A percentile compares a stretch with the other conserved stretches of the same genome.
phyloP scores from a whole-genome alignment of 1,140 invertebrate species.

The Caerostris darwini region DNA sequence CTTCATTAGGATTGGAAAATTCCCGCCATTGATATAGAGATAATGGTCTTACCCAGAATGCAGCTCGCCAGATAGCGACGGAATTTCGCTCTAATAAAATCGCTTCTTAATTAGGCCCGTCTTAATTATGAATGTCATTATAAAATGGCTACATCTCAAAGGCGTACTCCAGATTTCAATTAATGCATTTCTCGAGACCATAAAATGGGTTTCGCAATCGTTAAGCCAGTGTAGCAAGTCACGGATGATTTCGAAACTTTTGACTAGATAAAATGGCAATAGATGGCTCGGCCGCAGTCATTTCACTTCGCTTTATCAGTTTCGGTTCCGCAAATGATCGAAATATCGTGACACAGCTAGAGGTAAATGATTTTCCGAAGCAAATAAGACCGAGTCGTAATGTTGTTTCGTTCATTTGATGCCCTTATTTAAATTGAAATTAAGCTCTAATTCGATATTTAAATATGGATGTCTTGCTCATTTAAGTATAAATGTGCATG shows the following conservation, averaged over 20 bases:
- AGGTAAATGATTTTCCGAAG: too few relatives aligned
- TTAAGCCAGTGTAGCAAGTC: background rate
- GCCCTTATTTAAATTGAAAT: too few relatives aligned
- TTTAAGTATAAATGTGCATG: too few relatives aligned
- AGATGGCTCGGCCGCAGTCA: background rate
- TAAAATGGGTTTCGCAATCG: background rate
- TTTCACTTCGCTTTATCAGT: background rate
- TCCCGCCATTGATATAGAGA: background rate
- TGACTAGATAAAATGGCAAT: background rate
- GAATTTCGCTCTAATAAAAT: background rate
- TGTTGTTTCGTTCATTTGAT: too few relatives aligned
- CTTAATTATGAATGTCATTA: slow-evolving; percentile 36
- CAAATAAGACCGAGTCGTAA: too few relatives aligned
- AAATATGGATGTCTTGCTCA: too few relatives aligned
- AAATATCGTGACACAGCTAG: background rate
- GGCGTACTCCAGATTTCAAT: slow-evolving; percentile 38
- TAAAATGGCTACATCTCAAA: slow-evolving; percentile 5
- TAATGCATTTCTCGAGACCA: background rate
- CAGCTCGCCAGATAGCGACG: too few relatives aligned
- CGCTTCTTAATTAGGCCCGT: background rate
- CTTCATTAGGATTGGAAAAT: too few relatives aligned
- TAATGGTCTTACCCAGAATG: background rate
- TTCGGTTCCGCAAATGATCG: background rate
- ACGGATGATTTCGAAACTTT: background rate
- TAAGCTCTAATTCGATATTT: too few relatives aligned